Base-by-base conservation (phyloP, 2,888 invertebrate species). In the Agriopis marginaria region DNA sequence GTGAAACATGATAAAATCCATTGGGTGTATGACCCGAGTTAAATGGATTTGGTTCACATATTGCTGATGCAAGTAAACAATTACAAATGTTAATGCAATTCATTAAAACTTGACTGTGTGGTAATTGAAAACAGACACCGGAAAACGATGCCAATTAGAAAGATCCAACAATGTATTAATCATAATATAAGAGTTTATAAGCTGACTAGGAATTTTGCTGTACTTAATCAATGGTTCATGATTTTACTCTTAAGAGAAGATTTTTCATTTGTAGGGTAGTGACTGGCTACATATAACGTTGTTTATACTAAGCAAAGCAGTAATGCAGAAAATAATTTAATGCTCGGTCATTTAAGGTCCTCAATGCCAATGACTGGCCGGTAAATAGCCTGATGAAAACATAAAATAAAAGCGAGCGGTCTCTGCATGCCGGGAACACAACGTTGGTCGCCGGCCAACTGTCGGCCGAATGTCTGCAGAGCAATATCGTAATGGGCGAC, bases 321-420 rank as follows among this genome's bases (percentile, higher is more conserved):
- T 7, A 50, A 1, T 17, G 14, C 11, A 9, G 40, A 8, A 55
- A 55, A 14, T n/a, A 5, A 8, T 7, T 3, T 4, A 14, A 40
- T n/a, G 8, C 3, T 55, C 14, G 4, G 40, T 4, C 40, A 14
- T 14, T 32, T 47, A 47, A 23, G 17, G 42, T 23, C 32, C 39
- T 59, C 23, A 10, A n/a, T 64, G 56, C 64, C 68, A 61, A 47
- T 42, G n/a, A 40, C n/a, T n/a, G 53, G 74, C 83, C 82, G 82
- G 83, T 83, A 87, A 88, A 86, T 86, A 86, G 88, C 85, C 88
- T 89, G 90, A 91, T 89, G 91, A 90, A 87, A 87, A 82, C 86
- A 88, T 92, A 89, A 91, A 93, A 92, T 91, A 91, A 92, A 92
- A 91, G 82, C 81, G 81, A 90, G 89, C 82, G 89, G 88, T 84